A percentile compares a stretch with the other conserved stretches of the same genome.
Evolutionary conservation across 1,140 invertebrate genomes (phyloP).

Genomic region (Drosophila sp.): DNA sequence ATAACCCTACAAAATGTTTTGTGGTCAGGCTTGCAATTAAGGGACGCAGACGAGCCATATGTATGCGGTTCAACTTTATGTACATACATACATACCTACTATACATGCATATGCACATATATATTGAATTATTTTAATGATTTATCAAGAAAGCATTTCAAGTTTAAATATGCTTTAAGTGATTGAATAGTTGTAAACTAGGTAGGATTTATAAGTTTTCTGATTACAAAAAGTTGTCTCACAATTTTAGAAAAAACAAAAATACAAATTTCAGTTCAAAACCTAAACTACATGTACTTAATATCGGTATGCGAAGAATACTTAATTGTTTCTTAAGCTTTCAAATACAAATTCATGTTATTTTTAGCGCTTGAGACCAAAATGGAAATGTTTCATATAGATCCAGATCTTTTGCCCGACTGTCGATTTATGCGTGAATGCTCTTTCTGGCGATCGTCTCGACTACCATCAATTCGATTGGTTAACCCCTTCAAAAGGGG

Average conservation of each 20-base stretch:
- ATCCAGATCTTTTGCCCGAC: not conserved
- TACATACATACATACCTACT: not conserved
- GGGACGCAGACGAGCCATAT: slow-evolving; percentile 4
- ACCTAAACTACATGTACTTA: too few species aligned
- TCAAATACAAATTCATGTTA: too few species aligned
- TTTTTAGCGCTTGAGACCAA: not conserved
- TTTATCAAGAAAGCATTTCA: not conserved
- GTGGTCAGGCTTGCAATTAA: slow-evolving; percentile 16
- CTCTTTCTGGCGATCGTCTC: not conserved
- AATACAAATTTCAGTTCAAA: too few species aligned
- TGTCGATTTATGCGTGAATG: not conserved
- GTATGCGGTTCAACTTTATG: not conserved
- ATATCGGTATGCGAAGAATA: too few species aligned
- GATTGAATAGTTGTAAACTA: not conserved
- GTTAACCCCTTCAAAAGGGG: too few species aligned
- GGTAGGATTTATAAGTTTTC: too few species aligned
- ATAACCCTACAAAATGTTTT: slow-evolving; percentile 15
- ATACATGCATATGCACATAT: slow-evolving; percentile 1
- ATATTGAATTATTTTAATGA: slow-evolving; percentile 21
- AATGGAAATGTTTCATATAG: not conserved
- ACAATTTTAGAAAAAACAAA: too few species aligned
- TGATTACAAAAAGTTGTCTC: too few species aligned
- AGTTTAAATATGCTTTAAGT: slow-evolving; percentile 3
- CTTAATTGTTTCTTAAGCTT: too few species aligned
- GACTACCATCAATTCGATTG: slow-evolving; percentile 20